Percentiles rank a stretch among this genome's conserved stretches.
phyloP scores from a whole-genome alignment of 2,888 invertebrate genomes.

The Epirrhoe tristata region DNA sequence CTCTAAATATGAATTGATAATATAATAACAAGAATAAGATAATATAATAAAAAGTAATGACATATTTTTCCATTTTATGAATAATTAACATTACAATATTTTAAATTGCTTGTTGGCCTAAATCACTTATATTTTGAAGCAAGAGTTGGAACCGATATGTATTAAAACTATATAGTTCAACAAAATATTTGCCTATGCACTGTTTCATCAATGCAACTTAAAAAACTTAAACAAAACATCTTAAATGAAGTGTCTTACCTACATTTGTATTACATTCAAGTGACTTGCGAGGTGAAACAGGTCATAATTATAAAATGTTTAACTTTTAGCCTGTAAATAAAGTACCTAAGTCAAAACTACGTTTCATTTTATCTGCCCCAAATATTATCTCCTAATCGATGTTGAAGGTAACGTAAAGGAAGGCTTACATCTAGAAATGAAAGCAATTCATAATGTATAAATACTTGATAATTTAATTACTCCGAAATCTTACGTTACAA shows the following conservation, averaged over 20 bases:
- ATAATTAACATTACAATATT: neutral
- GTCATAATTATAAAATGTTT: conserved; percentile 19
- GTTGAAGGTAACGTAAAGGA: neutral
- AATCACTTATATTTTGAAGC: conserved; percentile 7
- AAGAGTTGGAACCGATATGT: neutral
- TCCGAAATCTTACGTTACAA: conserved; percentile 45
- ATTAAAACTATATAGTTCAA: neutral
- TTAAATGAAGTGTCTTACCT: neutral
- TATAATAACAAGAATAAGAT: neutral
- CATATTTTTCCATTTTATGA: conserved; percentile 4
- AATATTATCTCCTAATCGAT: neutral
- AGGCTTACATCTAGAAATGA: conserved; percentile 23
- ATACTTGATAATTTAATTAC: conserved; percentile 49
- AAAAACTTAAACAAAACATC: too few relatives aligned
- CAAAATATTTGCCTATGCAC: neutral
- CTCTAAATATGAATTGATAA: conserved; percentile 11
- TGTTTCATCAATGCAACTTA: conserved; percentile 13
- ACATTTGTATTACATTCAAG: neutral
- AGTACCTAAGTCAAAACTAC: conserved; percentile 25
- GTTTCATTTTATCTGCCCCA: neutral
- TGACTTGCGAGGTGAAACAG: conserved; percentile 9
- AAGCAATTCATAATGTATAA: conserved; percentile 37
- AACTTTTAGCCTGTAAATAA: conserved; percentile 44
- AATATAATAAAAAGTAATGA: neutral
- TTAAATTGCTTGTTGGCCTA: conserved; percentile 28